Evolutionary conservation across 2,113 vertebrate genomes (phyloP), one percentile per base, ranked within the genome.

Genomic region (Catharus minimus): DNA sequence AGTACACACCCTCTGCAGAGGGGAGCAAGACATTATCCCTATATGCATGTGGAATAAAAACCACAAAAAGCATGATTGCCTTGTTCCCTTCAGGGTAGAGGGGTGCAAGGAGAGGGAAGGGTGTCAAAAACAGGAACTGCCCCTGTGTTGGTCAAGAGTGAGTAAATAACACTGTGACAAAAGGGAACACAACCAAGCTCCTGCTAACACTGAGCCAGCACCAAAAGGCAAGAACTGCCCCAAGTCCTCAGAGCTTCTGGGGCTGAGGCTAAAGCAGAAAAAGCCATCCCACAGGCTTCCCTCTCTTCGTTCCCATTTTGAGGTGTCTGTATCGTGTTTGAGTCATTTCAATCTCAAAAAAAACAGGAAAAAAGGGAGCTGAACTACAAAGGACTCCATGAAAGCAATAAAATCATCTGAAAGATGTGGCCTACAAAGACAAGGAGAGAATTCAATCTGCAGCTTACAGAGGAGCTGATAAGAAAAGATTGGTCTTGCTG

Each of bases 361-460:
- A 52, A 32, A 39, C 7, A 17, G 19, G 20, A 21, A 53, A 79
- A 85, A 90, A 66, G 6, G 15, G 41, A 90, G 30, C 32, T 52
- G 64, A 61, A 79, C 78, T 94, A 94, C 95, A 94, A 94, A 95
- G 78, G 67, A 53, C 46, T 73, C 58, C 84, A 89, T 69, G 85
- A 94, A 94, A 93, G 91, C 74, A 91, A 13, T 50, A 87, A 91
- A 89, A 89, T 76, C 22, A 86, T 75, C 93, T 89, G 84, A 92
- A 93, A 94, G 87, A 87, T 82, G 30, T 65, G 52, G 89, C 47
- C 85, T 92, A 93, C 82, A 92, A 93, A 93, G 89, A 61, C 74
- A 82, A 93, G 1, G 12, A 68, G 58, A 65, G 24, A 93, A 93
- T 73, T 85, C 84, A 89, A 93, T 76, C 94, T 91, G 89, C 71